phyloP scores from a whole-genome alignment of 2,888 invertebrate species.

The Sminthurinus aureus region DNA sequence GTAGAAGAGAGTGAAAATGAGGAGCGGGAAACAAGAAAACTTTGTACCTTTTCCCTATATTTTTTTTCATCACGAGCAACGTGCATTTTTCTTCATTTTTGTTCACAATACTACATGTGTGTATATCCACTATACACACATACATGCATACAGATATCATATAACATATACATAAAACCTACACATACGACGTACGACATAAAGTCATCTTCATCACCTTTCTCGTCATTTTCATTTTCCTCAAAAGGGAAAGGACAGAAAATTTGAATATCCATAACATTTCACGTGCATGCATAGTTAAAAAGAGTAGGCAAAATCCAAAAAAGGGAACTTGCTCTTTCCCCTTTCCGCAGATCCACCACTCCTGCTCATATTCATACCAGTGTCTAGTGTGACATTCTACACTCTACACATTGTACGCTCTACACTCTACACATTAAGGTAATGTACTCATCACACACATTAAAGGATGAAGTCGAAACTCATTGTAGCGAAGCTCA shows the following conservation, averaged over 20 bases:
- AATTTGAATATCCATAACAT: background rate
- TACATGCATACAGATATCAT: too few species aligned
- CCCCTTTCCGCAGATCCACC: background rate
- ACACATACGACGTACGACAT: too few species aligned
- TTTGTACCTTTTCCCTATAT: background rate
- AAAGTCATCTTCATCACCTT: too few species aligned
- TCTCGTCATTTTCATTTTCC: background rate
- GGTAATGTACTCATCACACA: background rate
- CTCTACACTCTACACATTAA: background rate
- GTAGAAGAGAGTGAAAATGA: background rate
- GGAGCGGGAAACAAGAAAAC: background rate
- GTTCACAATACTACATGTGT: background rate
- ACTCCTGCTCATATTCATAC: too few species aligned
- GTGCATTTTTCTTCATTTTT: constrained; percentile 10
- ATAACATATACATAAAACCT: too few species aligned
- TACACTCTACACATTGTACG: too few species aligned
- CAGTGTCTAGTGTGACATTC: too few species aligned
- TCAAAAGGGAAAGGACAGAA: background rate
- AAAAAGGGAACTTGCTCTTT: background rate
- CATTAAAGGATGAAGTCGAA: background rate
- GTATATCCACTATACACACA: too few species aligned
- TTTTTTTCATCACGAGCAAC: constrained; percentile 18
- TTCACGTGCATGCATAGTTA: background rate
- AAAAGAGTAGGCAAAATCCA: background rate
- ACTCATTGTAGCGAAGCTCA: background rate